These are phyloP conservation scores for Homarus americanus DNA, from an alignment of 1,140 invertebrate species.

Conservation along the genomic window DNA sequence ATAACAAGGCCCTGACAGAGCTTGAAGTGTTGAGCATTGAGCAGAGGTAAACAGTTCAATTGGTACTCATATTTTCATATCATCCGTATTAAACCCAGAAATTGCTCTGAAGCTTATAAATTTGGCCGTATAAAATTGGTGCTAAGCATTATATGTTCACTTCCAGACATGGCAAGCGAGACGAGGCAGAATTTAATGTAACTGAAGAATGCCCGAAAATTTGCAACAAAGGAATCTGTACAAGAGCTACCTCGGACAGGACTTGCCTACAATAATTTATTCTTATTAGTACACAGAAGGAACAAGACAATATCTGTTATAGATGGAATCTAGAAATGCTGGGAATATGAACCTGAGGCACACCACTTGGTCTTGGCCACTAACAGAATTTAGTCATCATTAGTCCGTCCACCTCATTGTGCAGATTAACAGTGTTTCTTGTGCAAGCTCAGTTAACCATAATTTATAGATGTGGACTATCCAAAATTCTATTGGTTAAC, in stretches of 20 bases:
- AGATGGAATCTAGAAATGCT: conserved; percentile 28
- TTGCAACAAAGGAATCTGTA: conserved; percentile 43
- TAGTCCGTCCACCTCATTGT: conserved; percentile 31
- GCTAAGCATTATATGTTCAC: conserved; percentile 47
- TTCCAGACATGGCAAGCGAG: conserved; percentile 29
- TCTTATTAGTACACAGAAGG: conserved; percentile 15
- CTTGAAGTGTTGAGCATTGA: conserved; percentile 40
- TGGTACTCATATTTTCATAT: conserved; percentile 38
- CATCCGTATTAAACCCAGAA: conserved; percentile 30
- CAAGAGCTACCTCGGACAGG: conserved; percentile 45
- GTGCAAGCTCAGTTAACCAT: conserved; percentile 36
- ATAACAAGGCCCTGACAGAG: conserved; percentile 44
- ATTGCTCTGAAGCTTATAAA: conserved; percentile 30
- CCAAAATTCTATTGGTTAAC: conserved; percentile 9
- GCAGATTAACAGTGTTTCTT: conserved; percentile 35
- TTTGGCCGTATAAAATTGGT: conserved; percentile 23
- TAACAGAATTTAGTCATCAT: conserved; percentile 11
- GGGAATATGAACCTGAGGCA: conserved; percentile 21
- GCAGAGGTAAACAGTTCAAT: conserved; percentile 50
- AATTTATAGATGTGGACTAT: conserved; percentile 16
- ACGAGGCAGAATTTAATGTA: conserved; percentile 44
- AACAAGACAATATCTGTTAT: conserved; percentile 29
- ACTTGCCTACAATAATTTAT: conserved; percentile 13
- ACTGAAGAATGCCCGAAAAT: conserved; percentile 55
- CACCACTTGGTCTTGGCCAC: conserved; percentile 35